Evolutionary conservation across 2,888 invertebrate species (phyloP), one percentile per base, ranked within the genome.

Genomic region (Plebejus melissa): DNA sequence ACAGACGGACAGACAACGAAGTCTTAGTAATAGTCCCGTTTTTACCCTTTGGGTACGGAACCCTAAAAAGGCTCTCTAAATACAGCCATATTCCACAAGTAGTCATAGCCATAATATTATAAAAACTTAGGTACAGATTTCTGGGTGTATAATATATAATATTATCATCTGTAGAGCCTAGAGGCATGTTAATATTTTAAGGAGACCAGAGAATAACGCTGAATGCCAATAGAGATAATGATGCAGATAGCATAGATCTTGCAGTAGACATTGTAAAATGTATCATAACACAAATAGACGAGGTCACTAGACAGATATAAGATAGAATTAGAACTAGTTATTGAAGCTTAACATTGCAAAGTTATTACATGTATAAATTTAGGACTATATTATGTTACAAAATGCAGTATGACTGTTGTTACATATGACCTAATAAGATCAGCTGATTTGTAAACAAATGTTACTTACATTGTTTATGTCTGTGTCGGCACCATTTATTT

Each of bases 401-500:
- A 54, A 4, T 54, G 16, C 16, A 54, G 54, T 16, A 54, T 54
- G 54, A 54, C 54, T 54, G 54, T 54, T 4, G 16, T 54, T 54
- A 54, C 13, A 16, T 54, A 54, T 16, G 16, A 54, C 54, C 16
- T 46, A 46, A 46, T 46, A 9, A 46, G 46, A 11, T 50, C 11
- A 46, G 41, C 70, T 41, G 28, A 1, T 46, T 28, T 32, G 6
- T 54, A 54, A 75, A 69, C 22, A 46, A 41, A 46, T 60, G 36
- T 32, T 41, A 54, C 46, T 69, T 60, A 41, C 38, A 22, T 58
- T 4, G 57, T 72, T 72, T 60, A 60, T 60, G 46, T 60, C 71
- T 46, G 72, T 50, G n/a, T 65, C 60, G 46, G 60, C 72, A 38
- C 72, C 76, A 65, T 76, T 76, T 13, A 74, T 9, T 38, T 70